Conservation (phyloP, 2,797 vertebrate species). For the Enteromius fasciolatus region DNA sequence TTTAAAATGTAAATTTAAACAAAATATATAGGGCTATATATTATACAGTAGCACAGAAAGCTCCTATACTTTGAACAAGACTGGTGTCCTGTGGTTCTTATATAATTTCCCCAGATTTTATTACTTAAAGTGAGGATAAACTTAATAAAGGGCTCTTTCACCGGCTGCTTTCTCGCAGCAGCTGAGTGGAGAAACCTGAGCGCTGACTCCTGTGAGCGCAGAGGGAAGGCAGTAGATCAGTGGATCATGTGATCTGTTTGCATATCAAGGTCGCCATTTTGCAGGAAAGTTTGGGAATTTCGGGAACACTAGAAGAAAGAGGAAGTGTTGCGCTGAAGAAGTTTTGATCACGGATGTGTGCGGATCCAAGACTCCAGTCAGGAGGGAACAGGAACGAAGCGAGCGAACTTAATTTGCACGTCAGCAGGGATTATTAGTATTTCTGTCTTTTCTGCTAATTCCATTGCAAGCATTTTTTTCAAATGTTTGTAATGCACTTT, state of each 20-base stretch:
- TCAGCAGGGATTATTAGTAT: slow-evolving; percentile 38
- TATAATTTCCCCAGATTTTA: slow-evolving; percentile 17
- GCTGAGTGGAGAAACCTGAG: slow-evolving; percentile 32
- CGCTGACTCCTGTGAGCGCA: slow-evolving; percentile 64
- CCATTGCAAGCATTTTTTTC: neutral
- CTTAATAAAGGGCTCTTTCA: slow-evolving; percentile 32
- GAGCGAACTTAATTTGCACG: slow-evolving; percentile 48
- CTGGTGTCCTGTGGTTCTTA: neutral
- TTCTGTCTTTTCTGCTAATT: slow-evolving; percentile 22
- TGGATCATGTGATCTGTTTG: slow-evolving; percentile 73
- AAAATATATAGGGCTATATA: neutral
- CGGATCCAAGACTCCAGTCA: neutral
- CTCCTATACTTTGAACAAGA: neutral
- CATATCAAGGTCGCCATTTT: slow-evolving; percentile 83
- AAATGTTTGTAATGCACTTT: neutral
- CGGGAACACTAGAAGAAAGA: slow-evolving; percentile 55
- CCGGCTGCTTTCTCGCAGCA: neutral
- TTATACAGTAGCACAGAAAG: neutral
- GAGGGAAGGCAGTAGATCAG: slow-evolving; percentile 53
- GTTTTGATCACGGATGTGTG: slow-evolving; percentile 43
- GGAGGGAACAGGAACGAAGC: neutral
- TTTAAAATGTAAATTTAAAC: neutral
- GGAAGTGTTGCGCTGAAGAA: slow-evolving; percentile 57
- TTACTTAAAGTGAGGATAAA: slow-evolving; percentile 37
- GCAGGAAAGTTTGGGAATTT: slow-evolving; percentile 84